Evolutionary conservation across 2,888 invertebrate species (phyloP).

Genomic region (Dynastes hyllus): DNA sequence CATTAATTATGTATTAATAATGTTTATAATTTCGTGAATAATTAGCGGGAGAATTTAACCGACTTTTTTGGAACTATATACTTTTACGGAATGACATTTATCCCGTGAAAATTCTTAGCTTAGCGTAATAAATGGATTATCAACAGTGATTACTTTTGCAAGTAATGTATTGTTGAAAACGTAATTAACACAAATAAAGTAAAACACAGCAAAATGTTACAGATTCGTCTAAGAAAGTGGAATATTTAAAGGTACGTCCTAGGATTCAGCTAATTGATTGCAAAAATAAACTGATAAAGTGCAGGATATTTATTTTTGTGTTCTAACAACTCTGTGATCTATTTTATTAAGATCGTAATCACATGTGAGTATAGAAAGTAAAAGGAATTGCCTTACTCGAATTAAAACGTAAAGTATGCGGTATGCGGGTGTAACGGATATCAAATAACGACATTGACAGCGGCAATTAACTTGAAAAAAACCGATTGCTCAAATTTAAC

Average conservation of each 20-base stretch:
- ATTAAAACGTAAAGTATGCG: neutral
- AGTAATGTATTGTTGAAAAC: neutral
- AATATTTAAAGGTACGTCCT: no score
- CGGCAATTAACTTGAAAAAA: conserved; percentile 12
- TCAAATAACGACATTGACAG: conserved; percentile 24
- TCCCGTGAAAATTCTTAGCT: neutral
- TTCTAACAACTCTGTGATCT: no score
- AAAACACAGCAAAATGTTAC: no score
- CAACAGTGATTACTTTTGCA: neutral
- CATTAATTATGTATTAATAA: neutral
- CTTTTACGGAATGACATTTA: neutral
- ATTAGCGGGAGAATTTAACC: neutral
- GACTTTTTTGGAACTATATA: neutral
- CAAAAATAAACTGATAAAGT: no score
- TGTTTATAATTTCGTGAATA: neutral
- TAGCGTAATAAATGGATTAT: neutral
- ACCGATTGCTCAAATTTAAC: conserved; percentile 17
- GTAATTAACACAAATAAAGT: no score
- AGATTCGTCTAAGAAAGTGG: no score
- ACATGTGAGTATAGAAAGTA: neutral
- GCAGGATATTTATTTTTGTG: no score
- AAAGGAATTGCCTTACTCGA: conserved; percentile 6
- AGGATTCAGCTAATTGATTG: no score
- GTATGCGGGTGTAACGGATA: conserved; percentile 36
- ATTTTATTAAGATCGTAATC: no score